Evolutionary conservation across 1,140 invertebrate species (phyloP).

Genomic region (Meteorus sp.): DNA sequence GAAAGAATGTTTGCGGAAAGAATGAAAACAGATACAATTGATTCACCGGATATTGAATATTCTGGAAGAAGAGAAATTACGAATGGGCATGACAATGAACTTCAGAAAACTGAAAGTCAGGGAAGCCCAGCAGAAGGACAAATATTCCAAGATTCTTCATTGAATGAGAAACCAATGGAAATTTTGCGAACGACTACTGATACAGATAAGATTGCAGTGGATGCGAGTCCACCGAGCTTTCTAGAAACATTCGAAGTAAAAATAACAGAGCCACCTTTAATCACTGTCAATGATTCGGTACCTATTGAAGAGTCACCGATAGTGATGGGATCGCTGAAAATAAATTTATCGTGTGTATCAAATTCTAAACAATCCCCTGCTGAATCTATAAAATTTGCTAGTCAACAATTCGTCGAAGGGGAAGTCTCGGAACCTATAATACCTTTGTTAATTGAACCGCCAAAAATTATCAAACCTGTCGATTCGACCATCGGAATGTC

Average conservation of each 20-base stretch:
- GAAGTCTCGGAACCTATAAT: neutral
- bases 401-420: neutral
- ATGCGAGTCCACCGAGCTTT: constrained; percentile 26
- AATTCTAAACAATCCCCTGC: neutral
- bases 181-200: neutral
- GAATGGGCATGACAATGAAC: constrained; percentile 1
- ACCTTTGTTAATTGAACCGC: neutral
- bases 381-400: constrained; percentile 3
- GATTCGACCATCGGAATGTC: neutral
- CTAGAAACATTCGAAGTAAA: constrained; percentile 45
- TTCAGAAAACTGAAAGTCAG: neutral
- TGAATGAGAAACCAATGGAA: too few species aligned
- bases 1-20: neutral
- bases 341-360: constrained; percentile 11
- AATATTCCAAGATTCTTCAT: neutral
- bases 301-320: constrained; percentile 16
- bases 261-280: constrained; percentile 40
- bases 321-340: constrained; percentile 9
- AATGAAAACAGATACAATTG: neutral
- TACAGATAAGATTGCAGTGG: constrained; percentile 19
- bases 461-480: neutral
- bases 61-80: neutral
- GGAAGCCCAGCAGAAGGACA: neutral
- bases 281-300: constrained; percentile 33
- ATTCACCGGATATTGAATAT: neutral